Evolutionary conservation across 2,113 vertebrate genomes (phyloP), one percentile per base, ranked within the genome.

Genomic region (Pollimyrus isidori): DNA sequence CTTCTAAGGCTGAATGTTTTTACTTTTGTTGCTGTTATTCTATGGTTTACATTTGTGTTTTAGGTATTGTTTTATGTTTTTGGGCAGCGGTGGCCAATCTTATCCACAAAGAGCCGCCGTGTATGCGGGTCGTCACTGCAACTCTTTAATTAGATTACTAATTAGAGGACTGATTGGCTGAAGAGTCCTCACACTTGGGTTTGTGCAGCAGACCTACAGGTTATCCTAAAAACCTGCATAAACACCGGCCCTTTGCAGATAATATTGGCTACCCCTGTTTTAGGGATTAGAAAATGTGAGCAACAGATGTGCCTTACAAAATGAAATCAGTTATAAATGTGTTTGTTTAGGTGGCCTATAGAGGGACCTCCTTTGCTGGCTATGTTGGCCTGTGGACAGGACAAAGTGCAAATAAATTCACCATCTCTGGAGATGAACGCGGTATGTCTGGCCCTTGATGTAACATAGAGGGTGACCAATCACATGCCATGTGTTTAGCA

Each of bases 311-410:
- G 23, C 2, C 58, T 10, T 45, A 73, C 39, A 45, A 35, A 76
- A 39, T 39, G 13, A 23, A 42, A 21, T 48, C 23, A 45, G 35
- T 7, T 46, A 0, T 65, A 42, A 9, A n/a, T 88, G 58, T 35
- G 1, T 4, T 53, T 23, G 73, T 91, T 80, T 94, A 99, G 98
- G 89, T 97, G 17, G 95, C 93, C 0, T 98, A 97, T 91, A 95
- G 90, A 48, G 98, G 98, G 89, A 99, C 98, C 0, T 97, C 98
- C 0, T 99, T 99, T 89, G 83, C 98, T 9, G 98, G 97, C 26
- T 99, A 99, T 0, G 94, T 99, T 0, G 98, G 98, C 2, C 89
- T 99, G 88, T 99, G 98, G 98, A 99, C 98, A 0, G 98, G 97
- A 48, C 98, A 99, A 87, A 97, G 97, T 90, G 95, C 97, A 0